Evolutionary conservation across 2,888 invertebrate genomes (phyloP).

Genomic region (Loripinus fragilis): DNA sequence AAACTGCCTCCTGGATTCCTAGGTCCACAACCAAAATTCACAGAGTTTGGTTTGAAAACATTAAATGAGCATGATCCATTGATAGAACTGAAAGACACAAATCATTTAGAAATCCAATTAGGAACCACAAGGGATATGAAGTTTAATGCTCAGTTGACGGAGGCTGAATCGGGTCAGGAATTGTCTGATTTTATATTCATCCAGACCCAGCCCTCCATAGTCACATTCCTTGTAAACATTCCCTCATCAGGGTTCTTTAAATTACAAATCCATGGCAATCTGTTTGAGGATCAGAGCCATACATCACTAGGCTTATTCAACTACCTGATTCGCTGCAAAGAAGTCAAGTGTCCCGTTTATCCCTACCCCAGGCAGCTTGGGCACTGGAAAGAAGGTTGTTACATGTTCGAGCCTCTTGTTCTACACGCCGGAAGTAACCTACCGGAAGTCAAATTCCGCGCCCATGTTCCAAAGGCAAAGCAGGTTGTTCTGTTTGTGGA

Average conservation of each 20-base stretch:
- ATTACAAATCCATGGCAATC: slow-evolving; percentile 67
- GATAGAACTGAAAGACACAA: slow-evolving; percentile 58
- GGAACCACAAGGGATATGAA: slow-evolving; percentile 64
- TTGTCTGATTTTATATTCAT: slow-evolving; percentile 65
- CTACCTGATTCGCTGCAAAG: slow-evolving; percentile 63
- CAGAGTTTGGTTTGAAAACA: slow-evolving; percentile 63
- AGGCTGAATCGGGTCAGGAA: slow-evolving; percentile 56
- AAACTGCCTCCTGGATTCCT: slow-evolving; percentile 66
- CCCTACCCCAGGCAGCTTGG: slow-evolving; percentile 67
- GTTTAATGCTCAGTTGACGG: slow-evolving; percentile 63
- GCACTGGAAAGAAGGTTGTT: slow-evolving; percentile 70
- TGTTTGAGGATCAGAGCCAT: slow-evolving; percentile 63
- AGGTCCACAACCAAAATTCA: slow-evolving; percentile 69
- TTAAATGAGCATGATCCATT: slow-evolving; percentile 68
- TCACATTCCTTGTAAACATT: slow-evolving; percentile 64
- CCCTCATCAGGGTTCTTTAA: slow-evolving; percentile 64
- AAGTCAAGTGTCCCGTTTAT: slow-evolving; percentile 44
- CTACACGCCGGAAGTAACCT: slow-evolving; percentile 49
- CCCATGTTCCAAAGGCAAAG: slow-evolving; percentile 65
- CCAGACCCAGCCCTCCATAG: slow-evolving; percentile 63
- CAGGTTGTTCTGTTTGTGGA: slow-evolving; percentile 66
- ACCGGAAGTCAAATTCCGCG: slow-evolving; percentile 61
- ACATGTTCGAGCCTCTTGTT: slow-evolving; percentile 65
- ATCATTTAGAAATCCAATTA: slow-evolving; percentile 64
- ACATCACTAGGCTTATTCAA: slow-evolving; percentile 66